These are phyloP conservation scores for Microchrysa polita DNA, from an alignment of 2,888 invertebrate genomes.

Conservation along the genomic window DNA sequence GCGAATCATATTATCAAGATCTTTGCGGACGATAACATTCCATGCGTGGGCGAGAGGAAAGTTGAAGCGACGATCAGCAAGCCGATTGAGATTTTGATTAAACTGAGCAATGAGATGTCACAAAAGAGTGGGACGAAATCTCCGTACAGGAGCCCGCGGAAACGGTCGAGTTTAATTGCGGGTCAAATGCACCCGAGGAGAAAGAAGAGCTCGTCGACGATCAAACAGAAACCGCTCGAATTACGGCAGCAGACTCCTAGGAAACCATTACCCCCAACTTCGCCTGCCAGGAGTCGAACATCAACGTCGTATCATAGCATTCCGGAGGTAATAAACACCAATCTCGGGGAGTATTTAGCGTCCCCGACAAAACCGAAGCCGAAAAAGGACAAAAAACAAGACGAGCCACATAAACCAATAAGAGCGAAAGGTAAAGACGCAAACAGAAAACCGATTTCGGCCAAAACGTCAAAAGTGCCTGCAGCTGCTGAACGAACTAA, in stretches of 20 bases:
- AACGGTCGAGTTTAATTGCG: constrained; percentile 22
- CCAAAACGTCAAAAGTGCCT: too few species aligned
- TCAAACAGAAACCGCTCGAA: constrained; percentile 49
- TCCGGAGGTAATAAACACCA: constrained; percentile 51
- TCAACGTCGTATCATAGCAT: constrained; percentile 59
- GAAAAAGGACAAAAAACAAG: neutral
- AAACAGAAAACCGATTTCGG: neutral
- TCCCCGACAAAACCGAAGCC: neutral
- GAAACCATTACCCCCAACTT: neutral
- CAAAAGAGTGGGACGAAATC: constrained; percentile 51
- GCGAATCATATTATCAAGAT: neutral
- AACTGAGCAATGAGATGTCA: constrained; percentile 55
- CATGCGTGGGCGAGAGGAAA: constrained; percentile 8
- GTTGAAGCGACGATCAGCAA: constrained; percentile 8
- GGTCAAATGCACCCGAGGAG: constrained; percentile 36
- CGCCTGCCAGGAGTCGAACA: constrained; percentile 52
- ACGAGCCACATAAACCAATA: neutral
- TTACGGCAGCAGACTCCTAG: neutral
- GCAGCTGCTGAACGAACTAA: constrained; percentile 35
- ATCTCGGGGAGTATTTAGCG: constrained; percentile 31
- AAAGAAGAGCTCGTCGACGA: constrained; percentile 18
- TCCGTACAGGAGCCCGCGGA: constrained; percentile 52
- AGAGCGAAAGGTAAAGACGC: neutral
- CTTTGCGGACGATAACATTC: neutral
- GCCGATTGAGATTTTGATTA: constrained; percentile 59